A percentile compares a stretch with the other conserved stretches of the same genome.
These are phyloP conservation scores for Sciaenops ocellatus DNA, from an alignment of 2,797 vertebrate genomes.

Conservation along the genomic window DNA sequence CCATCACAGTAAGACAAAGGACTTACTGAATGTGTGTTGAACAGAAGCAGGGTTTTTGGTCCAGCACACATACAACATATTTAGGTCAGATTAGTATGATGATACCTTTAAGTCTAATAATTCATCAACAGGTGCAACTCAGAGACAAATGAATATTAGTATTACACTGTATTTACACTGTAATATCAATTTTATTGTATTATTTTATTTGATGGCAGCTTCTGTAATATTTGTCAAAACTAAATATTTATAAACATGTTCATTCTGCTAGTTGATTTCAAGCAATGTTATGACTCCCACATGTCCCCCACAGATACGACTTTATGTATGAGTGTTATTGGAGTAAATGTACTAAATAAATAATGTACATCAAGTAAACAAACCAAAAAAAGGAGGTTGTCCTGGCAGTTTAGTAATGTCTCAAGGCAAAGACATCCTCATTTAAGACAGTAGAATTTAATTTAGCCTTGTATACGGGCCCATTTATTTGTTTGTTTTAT, in stretches of 20 bases:
- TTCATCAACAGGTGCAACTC: background rate
- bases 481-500: conserved; percentile 85
- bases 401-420: conserved; percentile 74
- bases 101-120: background rate
- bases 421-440: conserved; percentile 76
- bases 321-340: conserved; percentile 65
- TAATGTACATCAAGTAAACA: conserved; percentile 73
- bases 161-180: background rate
- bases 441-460: conserved; percentile 80
- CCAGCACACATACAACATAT: background rate
- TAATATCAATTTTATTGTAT: background rate
- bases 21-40: background rate
- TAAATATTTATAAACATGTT: conserved; percentile 36
- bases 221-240: conserved; percentile 31
- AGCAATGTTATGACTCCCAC: conserved; percentile 44
- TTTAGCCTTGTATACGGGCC: conserved; percentile 79
- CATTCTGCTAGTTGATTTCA: conserved; percentile 46
- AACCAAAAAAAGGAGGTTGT: conserved; percentile 58
- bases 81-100: background rate
- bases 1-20: conserved; percentile 4
- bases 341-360: conserved; percentile 68
- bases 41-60: background rate
- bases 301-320: conserved; percentile 54
- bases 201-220: conserved; percentile 13
- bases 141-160: background rate